phyloP scores from a whole-genome alignment of 2,113 vertebrate species.

The Triplophysa rosa region DNA sequence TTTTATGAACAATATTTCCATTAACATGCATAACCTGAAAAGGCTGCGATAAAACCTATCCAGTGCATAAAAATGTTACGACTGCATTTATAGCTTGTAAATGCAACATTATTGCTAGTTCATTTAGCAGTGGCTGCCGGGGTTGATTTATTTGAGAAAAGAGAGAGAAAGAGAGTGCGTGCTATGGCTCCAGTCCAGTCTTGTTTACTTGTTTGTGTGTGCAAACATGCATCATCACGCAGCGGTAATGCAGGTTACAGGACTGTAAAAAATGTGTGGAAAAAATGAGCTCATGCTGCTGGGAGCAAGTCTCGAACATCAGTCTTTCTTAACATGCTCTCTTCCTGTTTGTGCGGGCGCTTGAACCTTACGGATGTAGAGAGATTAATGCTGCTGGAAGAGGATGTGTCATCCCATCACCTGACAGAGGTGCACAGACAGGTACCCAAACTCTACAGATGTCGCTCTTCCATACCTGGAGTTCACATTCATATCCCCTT shows the following conservation, averaged over 20 bases:
- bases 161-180: constrained; percentile 60
- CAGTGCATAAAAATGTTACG: constrained; percentile 66
- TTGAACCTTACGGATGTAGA: constrained; percentile 92
- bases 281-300: constrained; percentile 75
- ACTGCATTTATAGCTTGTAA: constrained; percentile 69
- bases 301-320: constrained; percentile 35
- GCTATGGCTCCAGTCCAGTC: constrained; percentile 61
- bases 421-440: constrained; percentile 90
- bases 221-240: constrained; percentile 62
- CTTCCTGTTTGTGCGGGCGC: constrained; percentile 70
- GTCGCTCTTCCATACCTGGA: background rate
- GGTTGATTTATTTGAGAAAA: constrained; percentile 67
- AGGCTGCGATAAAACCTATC: constrained; percentile 51
- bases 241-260: constrained; percentile 67
- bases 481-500: too few species aligned
- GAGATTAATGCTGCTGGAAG: constrained; percentile 90
- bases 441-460: constrained; percentile 66
- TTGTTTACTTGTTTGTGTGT: constrained; percentile 73
- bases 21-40: too few species aligned
- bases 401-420: constrained; percentile 87
- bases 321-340: constrained; percentile 16
- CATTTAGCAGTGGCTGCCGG: constrained; percentile 67
- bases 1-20: too few species aligned
- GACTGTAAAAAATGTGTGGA: constrained; percentile 72
- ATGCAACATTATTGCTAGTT: constrained; percentile 64